phyloP scores from a whole-genome alignment of 2,113 vertebrate genomes.

The Pangasianodon hypophthalmus region DNA sequence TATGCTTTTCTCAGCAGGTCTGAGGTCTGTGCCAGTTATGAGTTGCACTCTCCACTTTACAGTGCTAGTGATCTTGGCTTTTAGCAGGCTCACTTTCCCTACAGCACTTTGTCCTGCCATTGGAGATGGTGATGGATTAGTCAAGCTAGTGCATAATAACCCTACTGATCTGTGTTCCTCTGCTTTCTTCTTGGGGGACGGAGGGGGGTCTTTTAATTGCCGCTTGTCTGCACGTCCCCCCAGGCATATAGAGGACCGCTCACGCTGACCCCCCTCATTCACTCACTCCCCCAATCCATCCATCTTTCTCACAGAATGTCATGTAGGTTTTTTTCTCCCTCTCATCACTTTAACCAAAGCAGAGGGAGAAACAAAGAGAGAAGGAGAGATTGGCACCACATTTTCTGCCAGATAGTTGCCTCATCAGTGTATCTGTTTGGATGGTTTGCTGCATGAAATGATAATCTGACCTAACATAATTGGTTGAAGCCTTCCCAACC shows the following conservation, averaged over 20 bases:
- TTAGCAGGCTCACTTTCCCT: slow-evolving; percentile 31
- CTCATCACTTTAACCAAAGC: slow-evolving; percentile 17
- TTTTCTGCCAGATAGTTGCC: slow-evolving; percentile 32
- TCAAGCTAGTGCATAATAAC: slow-evolving; percentile 68
- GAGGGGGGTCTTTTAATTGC: slow-evolving; percentile 72
- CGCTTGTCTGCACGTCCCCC: slow-evolving; percentile 63
- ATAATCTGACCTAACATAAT: slow-evolving; percentile 42
- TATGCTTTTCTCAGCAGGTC: slow-evolving; percentile 22
- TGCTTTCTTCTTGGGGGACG: slow-evolving; percentile 59
- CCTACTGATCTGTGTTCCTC: slow-evolving; percentile 65
- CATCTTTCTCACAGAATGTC: slow-evolving; percentile 33
- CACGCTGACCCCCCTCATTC: slow-evolving; percentile 14
- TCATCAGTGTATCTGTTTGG: slow-evolving; percentile 32
- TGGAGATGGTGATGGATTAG: slow-evolving; percentile 74
- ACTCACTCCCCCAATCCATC: slow-evolving; percentile 42
- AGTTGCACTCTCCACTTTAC: slow-evolving; percentile 1
- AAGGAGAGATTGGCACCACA: not conserved
- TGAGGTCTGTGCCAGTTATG: slow-evolving; percentile 3
- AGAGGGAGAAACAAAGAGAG: not conserved
- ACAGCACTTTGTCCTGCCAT: slow-evolving; percentile 49
- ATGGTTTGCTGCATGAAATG: slow-evolving; percentile 39
- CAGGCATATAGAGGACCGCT: slow-evolving; percentile 48
- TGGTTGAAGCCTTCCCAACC: slow-evolving; percentile 42
- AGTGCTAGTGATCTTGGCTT: slow-evolving; percentile 21
- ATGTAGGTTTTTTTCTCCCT: not conserved